These are phyloP conservation scores for Metallyticus violacea DNA, from an alignment of 2,888 invertebrate genomes.

Conservation along the genomic window DNA sequence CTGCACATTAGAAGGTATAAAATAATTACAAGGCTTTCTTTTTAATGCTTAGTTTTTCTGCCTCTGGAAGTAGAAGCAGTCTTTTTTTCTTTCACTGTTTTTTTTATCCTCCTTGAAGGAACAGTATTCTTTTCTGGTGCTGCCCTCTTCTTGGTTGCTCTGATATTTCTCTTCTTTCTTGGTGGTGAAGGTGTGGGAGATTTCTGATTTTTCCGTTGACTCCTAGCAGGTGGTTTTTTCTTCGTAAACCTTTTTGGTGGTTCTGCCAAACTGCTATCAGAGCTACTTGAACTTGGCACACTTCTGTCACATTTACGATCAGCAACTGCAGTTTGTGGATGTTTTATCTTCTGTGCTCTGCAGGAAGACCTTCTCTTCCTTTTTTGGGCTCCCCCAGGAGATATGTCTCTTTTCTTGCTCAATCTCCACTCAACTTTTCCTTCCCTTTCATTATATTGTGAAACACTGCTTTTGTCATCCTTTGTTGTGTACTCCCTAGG, in stretches of 20 bases:
- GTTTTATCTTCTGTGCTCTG: background rate
- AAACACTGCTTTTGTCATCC: background rate
- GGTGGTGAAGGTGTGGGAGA: background rate
- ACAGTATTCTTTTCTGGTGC: background rate
- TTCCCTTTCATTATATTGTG: background rate
- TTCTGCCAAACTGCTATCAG: background rate
- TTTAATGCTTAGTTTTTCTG: background rate
- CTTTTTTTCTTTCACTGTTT: background rate
- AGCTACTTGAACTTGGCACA: background rate
- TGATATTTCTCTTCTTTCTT: background rate
- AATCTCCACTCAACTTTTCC: background rate
- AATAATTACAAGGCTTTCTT: no score
- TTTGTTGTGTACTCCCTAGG: background rate
- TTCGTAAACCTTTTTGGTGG: background rate
- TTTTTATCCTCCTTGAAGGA: background rate
- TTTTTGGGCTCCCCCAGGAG: background rate
- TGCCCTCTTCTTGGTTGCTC: background rate
- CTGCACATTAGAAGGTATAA: no score
- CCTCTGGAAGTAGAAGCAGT: background rate
- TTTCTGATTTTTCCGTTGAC: background rate
- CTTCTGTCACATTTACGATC: background rate
- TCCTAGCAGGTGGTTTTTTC: background rate
- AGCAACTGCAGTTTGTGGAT: background rate
- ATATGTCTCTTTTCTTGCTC: background rate
- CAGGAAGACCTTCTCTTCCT: background rate